Conservation (phyloP, 2,113 vertebrate species). For the Equus quagga region DNA sequence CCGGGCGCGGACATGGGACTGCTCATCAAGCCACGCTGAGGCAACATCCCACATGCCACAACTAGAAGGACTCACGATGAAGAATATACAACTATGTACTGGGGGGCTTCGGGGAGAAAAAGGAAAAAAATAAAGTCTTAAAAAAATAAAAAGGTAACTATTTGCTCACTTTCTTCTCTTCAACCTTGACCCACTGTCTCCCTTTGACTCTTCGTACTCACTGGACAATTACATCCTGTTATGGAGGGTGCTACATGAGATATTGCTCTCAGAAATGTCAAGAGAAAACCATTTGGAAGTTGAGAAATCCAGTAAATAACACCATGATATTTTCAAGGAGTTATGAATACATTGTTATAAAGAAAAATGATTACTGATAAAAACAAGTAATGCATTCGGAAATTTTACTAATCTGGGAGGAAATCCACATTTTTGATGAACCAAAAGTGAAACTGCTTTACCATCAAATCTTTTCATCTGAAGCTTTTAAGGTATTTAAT, state of each 20-base stretch:
- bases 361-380: background rate
- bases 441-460: background rate
- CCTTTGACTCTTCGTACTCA: background rate
- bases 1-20: too few species aligned
- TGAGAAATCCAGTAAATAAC: background rate
- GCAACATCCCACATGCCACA: too few species aligned
- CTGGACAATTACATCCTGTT: background rate
- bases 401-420: background rate
- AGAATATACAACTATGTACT: too few species aligned
- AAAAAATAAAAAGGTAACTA: background rate
- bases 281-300: background rate
- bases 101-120: too few species aligned
- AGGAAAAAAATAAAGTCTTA: too few species aligned
- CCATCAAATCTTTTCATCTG: background rate
- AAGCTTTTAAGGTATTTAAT: background rate
- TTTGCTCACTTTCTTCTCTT: too few species aligned
- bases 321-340: background rate
- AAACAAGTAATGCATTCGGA: background rate
- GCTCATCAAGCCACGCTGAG: too few species aligned
- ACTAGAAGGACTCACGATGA: too few species aligned
- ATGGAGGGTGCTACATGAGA: too few species aligned
- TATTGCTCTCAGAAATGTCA: background rate
- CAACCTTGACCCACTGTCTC: background rate
- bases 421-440: background rate
- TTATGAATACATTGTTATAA: background rate